Base-by-base conservation (phyloP, 1,140 invertebrate genomes). In the Drosophila bocqueti region DNA sequence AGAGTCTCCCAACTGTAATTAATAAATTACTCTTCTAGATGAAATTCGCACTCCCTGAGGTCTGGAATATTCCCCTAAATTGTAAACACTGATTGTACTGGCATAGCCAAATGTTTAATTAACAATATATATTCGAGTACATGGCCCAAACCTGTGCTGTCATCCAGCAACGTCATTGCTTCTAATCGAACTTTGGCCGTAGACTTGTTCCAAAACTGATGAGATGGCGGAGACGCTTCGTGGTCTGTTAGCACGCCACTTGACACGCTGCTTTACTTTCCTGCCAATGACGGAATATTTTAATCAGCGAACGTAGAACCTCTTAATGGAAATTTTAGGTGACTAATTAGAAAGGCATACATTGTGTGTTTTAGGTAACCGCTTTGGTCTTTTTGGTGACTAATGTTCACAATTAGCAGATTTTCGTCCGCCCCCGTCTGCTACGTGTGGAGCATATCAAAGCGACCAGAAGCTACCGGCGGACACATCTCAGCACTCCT, bases 371-470 rank as follows among this genome's bases (percentile, higher is more conserved):
- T 34, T 18, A n/a, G 18, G 21, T 40, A 57, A 40, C 26, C 2
- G 16, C 21, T 34, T 34, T 52, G 29, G 0, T 2, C 42, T 2
- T 67, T 66, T 18, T 47, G 64, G 72, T 87, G 83, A 87, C 80
- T 87, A 89, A 87, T 89, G 55, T 62, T 83, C 71, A 81, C 77
- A 89, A 87, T 87, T 84, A 87, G 74, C 72, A 72, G 73, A 67
- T 18, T 89, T 83, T 89, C 55, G 76, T 80, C 79, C 60, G 79
- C 59, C 65, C 8, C 26, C 21, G 61, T 66, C 49, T 73, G 54
- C 13, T 69, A 87, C 83, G 83, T 87, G 83, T 67, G 42, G 49
- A 31, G 83, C 73, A 87, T 87, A 58, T 61, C 9, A 76, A 74
- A 45, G 57, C 13, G 11, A 52, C 67, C 68, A 74, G 67, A 61